phyloP scores from a whole-genome alignment of 2,797 vertebrate genomes.

The Masticophis lateralis region DNA sequence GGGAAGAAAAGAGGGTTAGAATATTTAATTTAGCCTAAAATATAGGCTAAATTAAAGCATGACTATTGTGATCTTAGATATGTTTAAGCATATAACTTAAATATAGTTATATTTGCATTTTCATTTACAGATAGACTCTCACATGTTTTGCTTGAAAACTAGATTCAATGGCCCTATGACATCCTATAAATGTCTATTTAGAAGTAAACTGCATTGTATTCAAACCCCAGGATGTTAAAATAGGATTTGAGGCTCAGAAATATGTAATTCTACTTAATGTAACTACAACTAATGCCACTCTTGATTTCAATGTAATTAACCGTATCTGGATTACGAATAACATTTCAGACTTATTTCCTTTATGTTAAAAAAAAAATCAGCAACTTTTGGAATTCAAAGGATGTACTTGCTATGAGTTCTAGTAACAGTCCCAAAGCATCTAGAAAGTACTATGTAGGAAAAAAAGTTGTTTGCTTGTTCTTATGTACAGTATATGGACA shows the following conservation, averaged over 20 bases:
- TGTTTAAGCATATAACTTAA: constrained; percentile 35
- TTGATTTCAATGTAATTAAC: neutral
- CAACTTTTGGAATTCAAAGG: neutral
- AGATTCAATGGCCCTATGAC: neutral
- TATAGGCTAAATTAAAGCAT: constrained; percentile 16
- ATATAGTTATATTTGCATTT: neutral
- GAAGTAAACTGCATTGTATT: neutral
- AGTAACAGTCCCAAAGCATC: neutral
- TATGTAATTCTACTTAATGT: neutral
- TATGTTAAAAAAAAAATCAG: neutral
- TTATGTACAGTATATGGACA: constrained; percentile 20
- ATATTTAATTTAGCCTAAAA: neutral
- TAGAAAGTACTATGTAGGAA: neutral
- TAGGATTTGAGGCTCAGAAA: neutral
- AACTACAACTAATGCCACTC: neutral
- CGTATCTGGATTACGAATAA: neutral
- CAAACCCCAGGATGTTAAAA: neutral
- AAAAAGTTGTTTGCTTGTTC: neutral
- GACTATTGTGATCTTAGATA: constrained; percentile 48
- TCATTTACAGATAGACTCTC: constrained; percentile 23
- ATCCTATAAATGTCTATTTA: neutral
- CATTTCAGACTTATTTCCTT: neutral
- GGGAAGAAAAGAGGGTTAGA: constrained; percentile 10
- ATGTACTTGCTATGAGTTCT: neutral
- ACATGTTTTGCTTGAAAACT: neutral